These are phyloP conservation scores for Phrynocephalus vlangalii DNA, from an alignment of 2,797 vertebrate genomes.

Conservation along the genomic window DNA sequence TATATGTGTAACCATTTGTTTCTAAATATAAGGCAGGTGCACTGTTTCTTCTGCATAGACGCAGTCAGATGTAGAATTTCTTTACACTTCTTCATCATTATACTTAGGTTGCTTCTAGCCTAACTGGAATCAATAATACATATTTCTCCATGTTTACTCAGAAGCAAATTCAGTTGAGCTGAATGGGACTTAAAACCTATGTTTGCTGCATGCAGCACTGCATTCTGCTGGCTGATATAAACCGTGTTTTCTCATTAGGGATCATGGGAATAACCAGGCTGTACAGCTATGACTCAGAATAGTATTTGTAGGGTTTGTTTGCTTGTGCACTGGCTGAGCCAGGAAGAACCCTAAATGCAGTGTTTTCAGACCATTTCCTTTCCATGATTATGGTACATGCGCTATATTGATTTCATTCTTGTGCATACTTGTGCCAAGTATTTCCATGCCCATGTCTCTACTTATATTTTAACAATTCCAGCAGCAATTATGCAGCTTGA, in stretches of 20 bases:
- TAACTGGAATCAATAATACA: not conserved
- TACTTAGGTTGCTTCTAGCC: not conserved
- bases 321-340: not conserved
- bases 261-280: not conserved
- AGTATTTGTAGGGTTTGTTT: not conserved
- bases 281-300: no score
- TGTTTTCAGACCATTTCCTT: not conserved
- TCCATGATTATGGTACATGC: not conserved
- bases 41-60: slow-evolving; percentile 18
- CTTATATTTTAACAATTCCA: slow-evolving; percentile 13
- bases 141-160: not conserved
- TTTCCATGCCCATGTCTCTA: slow-evolving; percentile 6
- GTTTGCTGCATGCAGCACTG: not conserved
- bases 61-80: not conserved
- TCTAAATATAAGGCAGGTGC: slow-evolving; percentile 26
- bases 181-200: not conserved
- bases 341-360: not conserved
- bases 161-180: not conserved
- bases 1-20: slow-evolving; percentile 51
- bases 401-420: not conserved
- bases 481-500: not conserved
- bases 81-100: slow-evolving; percentile 31
- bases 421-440: not conserved
- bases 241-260: not conserved
- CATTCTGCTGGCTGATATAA: not conserved